Evolutionary conservation across 2,797 vertebrate genomes (phyloP).

Genomic region (Eulemur coronatus): DNA sequence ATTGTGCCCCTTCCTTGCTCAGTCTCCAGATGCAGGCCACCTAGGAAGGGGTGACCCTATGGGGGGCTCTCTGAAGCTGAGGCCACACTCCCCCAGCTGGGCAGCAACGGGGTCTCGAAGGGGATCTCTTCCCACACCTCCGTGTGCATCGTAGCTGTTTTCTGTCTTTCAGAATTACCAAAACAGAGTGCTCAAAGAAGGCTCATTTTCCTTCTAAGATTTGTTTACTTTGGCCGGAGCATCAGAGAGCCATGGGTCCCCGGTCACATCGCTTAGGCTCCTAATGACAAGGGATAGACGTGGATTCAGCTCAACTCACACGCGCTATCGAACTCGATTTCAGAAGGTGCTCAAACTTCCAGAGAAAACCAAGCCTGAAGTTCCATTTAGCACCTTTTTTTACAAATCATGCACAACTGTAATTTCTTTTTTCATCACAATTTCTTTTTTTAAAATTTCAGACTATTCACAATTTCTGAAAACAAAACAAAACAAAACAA

Average conservation of each 20-base stretch:
- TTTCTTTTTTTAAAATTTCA: neutral
- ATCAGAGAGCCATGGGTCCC: neutral
- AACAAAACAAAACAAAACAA: neutral
- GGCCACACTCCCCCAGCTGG: neutral
- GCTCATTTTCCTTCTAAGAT: neutral
- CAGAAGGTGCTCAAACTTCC: neutral
- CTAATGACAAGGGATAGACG: neutral
- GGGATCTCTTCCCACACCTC: neutral
- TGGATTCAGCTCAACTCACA: neutral
- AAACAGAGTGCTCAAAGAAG: neutral
- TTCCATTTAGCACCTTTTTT: neutral
- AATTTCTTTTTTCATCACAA: neutral
- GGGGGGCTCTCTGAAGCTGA: neutral
- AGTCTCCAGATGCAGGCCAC: too few species aligned
- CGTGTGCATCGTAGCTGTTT: too few species aligned
- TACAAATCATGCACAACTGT: fast-evolving
- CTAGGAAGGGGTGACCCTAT: neutral
- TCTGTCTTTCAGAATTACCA: neutral
- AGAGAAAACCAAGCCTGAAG: neutral
- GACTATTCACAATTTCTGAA: neutral
- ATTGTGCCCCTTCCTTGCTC: neutral
- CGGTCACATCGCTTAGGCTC: neutral
- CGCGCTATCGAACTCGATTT: too few species aligned
- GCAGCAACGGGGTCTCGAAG: neutral
- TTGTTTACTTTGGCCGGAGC: neutral